phyloP scores from a whole-genome alignment of 2,888 invertebrate species.

The Erannis defoliaria region DNA sequence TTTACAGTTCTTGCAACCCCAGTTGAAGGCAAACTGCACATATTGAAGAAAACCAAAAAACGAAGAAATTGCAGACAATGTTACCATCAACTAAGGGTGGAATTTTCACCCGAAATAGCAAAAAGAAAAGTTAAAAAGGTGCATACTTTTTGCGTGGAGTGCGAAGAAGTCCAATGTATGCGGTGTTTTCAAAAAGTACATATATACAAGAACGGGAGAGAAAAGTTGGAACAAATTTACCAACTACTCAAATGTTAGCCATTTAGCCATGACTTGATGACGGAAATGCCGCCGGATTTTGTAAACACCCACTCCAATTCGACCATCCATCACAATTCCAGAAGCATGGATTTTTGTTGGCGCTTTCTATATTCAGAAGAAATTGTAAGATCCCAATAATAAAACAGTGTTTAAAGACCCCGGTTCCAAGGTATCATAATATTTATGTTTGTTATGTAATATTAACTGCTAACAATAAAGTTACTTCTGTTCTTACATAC shows the following conservation, averaged over 20 bases:
- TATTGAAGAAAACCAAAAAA: not conserved
- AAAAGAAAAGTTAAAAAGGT: conserved; percentile 39
- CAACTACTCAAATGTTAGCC: not conserved
- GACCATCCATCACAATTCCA: too few species aligned
- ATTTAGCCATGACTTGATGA: not conserved
- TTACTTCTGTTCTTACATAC: too few species aligned
- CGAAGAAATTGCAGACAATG: conserved; percentile 11
- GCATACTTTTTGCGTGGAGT: conserved; percentile 22
- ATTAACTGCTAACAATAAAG: too few species aligned
- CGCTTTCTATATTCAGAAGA: too few species aligned
- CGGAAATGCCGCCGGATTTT: too few species aligned
- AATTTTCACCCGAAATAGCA: conserved; percentile 30
- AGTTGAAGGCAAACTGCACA: conserved; percentile 4
- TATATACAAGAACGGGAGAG: conserved; percentile 3
- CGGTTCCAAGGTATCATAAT: too few species aligned
- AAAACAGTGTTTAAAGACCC: too few species aligned
- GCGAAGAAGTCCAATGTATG: conserved; percentile 4
- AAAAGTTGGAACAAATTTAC: not conserved
- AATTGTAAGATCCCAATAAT: too few species aligned
- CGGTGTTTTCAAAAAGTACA: conserved; percentile 8
- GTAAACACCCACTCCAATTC: too few species aligned
- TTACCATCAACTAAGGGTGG: conserved; percentile 2
- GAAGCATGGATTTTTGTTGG: too few species aligned
- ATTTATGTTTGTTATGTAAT: too few species aligned
- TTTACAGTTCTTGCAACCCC: conserved; percentile 2